Conservation (phyloP, 2,113 vertebrate species). For the Diglossa brunneiventris region DNA sequence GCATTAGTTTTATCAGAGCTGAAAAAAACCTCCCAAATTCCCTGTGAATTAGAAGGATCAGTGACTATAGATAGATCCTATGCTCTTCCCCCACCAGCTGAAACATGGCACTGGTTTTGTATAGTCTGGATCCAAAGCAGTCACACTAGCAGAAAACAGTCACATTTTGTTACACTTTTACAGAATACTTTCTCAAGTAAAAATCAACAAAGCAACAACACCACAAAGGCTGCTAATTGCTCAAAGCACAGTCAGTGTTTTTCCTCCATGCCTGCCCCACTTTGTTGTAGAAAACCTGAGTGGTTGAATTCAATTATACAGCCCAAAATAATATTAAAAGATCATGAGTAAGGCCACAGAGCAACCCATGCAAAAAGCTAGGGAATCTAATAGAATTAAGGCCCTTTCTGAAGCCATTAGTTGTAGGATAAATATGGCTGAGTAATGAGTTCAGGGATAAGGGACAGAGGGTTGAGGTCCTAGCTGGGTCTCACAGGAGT, state of each 20-base stretch:
- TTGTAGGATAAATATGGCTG: not conserved
- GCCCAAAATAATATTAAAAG: not conserved
- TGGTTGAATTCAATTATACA: not conserved
- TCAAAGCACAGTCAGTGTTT: not conserved
- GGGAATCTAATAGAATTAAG: not conserved
- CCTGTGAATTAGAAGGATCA: conserved; percentile 20
- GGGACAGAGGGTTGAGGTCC: not conserved
- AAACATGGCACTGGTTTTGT: not conserved
- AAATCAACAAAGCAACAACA: not conserved
- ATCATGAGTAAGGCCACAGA: not conserved
- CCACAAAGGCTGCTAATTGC: not conserved
- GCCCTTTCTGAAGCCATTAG: not conserved
- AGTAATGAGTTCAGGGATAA: not conserved
- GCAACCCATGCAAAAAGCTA: not conserved
- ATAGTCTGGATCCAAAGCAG: not conserved
- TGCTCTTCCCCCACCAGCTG: not conserved
- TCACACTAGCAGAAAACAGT: not conserved
- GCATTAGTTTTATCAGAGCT: conserved; percentile 43
- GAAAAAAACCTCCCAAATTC: not conserved
- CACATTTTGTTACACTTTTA: not conserved
- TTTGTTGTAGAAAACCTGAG: not conserved
- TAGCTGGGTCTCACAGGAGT: not conserved
- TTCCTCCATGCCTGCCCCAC: not conserved
- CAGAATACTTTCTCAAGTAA: not conserved
- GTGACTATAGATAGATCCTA: conserved; percentile 7